Percentiles rank a stretch among this genome's conserved stretches.
These are phyloP conservation scores for Acrossocheilus fasciatus DNA, from an alignment of 2,797 vertebrate genomes.

Conservation along the genomic window DNA sequence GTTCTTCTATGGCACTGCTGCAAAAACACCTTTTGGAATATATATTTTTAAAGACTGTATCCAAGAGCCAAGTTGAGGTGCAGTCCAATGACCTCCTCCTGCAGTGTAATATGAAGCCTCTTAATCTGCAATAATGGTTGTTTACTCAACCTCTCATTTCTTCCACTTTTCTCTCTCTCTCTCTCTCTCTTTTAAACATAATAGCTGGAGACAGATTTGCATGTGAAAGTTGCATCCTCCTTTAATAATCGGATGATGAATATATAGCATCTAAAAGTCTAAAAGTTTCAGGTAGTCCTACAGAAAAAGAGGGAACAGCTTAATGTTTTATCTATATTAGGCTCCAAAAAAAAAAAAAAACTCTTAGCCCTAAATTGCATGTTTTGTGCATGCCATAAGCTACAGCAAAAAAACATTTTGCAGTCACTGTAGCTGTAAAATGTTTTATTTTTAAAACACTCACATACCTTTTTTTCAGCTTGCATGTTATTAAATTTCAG, in stretches of 20 bases:
- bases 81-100: not conserved
- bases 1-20: not conserved
- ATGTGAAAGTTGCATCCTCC: not conserved
- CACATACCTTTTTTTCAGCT: not conserved
- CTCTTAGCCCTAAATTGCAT: not conserved
- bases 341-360: not conserved
- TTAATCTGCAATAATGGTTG: slow-evolving; percentile 2
- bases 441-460: not conserved
- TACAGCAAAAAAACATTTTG: not conserved
- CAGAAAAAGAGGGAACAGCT: not conserved
- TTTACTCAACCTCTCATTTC: not conserved
- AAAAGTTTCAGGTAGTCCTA: not conserved
- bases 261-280: not conserved
- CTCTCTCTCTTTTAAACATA: not conserved
- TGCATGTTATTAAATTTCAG: not conserved
- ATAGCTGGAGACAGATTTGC: not conserved
- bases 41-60: not conserved
- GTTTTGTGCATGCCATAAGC: not conserved
- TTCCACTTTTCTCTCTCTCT: not conserved
- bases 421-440: not conserved
- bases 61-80: not conserved
- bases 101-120: not conserved
- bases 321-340: not conserved
- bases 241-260: not conserved
- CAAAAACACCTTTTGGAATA: not conserved